Evolutionary conservation across 2,797 vertebrate genomes (phyloP).

Genomic region (Pipistrellus nathusii): DNA sequence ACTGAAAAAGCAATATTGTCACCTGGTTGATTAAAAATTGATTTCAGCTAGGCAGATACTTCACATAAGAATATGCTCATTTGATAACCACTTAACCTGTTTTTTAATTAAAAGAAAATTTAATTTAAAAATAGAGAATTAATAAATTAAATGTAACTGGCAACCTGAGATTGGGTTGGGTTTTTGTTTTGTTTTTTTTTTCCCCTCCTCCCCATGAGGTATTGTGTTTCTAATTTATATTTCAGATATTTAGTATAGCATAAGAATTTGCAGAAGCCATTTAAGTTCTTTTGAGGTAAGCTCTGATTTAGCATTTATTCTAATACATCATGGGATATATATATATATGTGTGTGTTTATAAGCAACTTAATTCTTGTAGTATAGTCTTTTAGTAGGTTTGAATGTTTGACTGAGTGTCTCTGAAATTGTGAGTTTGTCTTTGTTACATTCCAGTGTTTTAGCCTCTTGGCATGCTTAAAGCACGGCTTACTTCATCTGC

Average conservation of each 20-base stretch:
- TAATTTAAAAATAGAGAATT: conserved; percentile 71
- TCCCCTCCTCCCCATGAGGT: conserved; percentile 42
- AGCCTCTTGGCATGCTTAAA: conserved; percentile 94
- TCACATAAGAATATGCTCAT: conserved; percentile 54
- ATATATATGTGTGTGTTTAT: conserved; percentile 74
- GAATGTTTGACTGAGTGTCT: conserved; percentile 93
- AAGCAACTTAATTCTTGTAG: conserved; percentile 88
- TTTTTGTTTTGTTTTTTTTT: background rate
- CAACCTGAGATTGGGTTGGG: conserved; percentile 43
- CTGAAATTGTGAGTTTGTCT: conserved; percentile 91
- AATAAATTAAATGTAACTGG: conserved; percentile 68
- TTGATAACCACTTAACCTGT: conserved; percentile 72
- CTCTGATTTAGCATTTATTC: conserved; percentile 85
- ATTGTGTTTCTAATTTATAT: conserved; percentile 74
- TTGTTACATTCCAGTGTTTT: conserved; percentile 98
- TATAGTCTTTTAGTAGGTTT: conserved; percentile 90
- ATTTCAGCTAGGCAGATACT: conserved; percentile 20
- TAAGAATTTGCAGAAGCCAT: conserved; percentile 87
- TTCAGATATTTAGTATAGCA: conserved; percentile 78
- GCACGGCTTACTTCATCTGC: conserved; percentile 91
- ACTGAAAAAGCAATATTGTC: conserved; percentile 41
- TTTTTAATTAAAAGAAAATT: conserved; percentile 77
- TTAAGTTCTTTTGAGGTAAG: conserved; percentile 85
- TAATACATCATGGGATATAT: conserved; percentile 92
- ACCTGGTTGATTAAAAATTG: conserved; percentile 51